Percentiles rank a stretch among this genome's conserved stretches.
Conservation (phyloP, 2,113 vertebrate genomes). For the Pygoscelis antarcticus region DNA sequence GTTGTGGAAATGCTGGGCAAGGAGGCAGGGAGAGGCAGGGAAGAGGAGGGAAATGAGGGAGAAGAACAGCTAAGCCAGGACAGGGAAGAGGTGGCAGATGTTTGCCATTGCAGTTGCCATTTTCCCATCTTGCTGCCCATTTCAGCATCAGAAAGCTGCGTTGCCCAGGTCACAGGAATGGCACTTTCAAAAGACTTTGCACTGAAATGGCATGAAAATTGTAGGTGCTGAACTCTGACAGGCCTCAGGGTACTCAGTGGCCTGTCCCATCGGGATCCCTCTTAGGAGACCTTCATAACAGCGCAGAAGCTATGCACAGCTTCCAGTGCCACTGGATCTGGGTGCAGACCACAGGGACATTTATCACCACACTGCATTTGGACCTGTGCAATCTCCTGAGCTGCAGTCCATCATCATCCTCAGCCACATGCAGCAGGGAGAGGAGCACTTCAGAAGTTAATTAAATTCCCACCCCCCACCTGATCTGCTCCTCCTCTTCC, state of each 20-base stretch:
- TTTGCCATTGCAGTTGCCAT: background rate
- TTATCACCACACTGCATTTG: too few species aligned
- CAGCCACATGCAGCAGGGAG: background rate
- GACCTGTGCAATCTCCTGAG: background rate
- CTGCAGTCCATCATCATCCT: background rate
- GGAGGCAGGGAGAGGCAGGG: background rate
- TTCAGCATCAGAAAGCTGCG: background rate
- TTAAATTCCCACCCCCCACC: conserved; percentile 17
- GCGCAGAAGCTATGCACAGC: fast-evolving
- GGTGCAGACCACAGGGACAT: fast-evolving
- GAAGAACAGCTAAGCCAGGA: background rate
- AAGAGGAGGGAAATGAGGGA: background rate
- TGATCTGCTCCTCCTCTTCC: conserved; percentile 39
- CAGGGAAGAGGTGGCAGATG: background rate
- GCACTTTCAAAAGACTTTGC: background rate
- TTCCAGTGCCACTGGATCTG: background rate
- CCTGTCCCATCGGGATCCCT: fast-evolving
- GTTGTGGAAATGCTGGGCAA: background rate
- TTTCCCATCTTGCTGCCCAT: background rate
- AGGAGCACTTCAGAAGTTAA: conserved; percentile 35
- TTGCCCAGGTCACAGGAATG: background rate
- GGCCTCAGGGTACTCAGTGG: background rate
- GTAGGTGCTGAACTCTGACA: background rate
- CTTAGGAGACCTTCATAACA: background rate
- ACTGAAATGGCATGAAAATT: background rate